Percentiles rank a stretch among this genome's conserved stretches.
Conservation (phyloP, 2,113 vertebrate species). For the Antechinus flavipes region DNA sequence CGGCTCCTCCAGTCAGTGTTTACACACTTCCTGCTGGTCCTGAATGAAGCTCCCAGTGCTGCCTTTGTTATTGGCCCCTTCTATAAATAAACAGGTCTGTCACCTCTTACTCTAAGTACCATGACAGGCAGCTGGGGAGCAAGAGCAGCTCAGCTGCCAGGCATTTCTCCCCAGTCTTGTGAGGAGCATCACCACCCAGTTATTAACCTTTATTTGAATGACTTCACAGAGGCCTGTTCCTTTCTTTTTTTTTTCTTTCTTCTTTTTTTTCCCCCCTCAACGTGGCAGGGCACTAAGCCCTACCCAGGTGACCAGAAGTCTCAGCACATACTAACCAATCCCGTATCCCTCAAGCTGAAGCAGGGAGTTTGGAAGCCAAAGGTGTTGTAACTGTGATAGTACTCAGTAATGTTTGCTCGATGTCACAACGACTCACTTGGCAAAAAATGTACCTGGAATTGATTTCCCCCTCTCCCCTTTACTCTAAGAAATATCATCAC, state of each 20-base stretch:
- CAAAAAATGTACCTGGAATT: slow-evolving; percentile 20
- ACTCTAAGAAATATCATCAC: background rate
- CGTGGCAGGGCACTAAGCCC: slow-evolving; percentile 33
- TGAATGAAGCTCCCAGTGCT: slow-evolving; percentile 87
- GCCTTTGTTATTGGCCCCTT: slow-evolving; percentile 87
- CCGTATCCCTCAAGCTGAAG: background rate
- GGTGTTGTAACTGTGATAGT: background rate
- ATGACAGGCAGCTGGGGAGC: slow-evolving; percentile 81
- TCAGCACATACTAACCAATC: slow-evolving; percentile 49
- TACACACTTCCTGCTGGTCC: slow-evolving; percentile 87
- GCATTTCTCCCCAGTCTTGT: slow-evolving; percentile 75
- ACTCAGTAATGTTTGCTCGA: background rate
- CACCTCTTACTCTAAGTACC: slow-evolving; percentile 88
- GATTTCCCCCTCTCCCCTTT: background rate
- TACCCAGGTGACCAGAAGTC: background rate
- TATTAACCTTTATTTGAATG: slow-evolving; percentile 74
- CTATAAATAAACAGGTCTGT: slow-evolving; percentile 93
- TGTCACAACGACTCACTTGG: background rate
- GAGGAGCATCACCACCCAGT: slow-evolving; percentile 74
- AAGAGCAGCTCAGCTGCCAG: slow-evolving; percentile 72
- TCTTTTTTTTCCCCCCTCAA: background rate
- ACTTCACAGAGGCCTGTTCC: slow-evolving; percentile 66
- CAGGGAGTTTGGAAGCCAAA: background rate
- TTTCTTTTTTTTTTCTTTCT: background rate
- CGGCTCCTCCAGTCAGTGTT: slow-evolving; percentile 80